Evolutionary conservation across 2,888 invertebrate species (phyloP), one percentile per base, ranked within the genome.

Genomic region (Mythimna albipuncta): DNA sequence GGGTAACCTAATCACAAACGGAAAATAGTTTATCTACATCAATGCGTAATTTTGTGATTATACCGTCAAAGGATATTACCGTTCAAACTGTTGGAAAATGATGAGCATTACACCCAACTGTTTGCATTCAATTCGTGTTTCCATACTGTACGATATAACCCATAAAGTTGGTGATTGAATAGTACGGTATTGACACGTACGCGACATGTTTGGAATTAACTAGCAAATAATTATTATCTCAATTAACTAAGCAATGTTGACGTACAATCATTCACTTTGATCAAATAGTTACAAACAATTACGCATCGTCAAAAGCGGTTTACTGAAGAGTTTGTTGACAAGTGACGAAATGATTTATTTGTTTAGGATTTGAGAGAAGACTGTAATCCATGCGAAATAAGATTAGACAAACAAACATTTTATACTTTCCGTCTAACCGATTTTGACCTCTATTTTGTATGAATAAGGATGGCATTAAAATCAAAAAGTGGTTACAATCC

Each of bases 231-330:
- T 69, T 62, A 57, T 57, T 21, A 47, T 47, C 47, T 54, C 38
- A 62, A 54, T 57, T 16, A 77, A 64, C 13, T 52, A 77, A 57
- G 21, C 70, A 52, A 61, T 69, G 54, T 55, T 70, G 58, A 19
- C 2, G 32, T 64, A 5, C 52, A 50, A 61, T 65, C 55, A 61
- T 52, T 61, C 21, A 54, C 59, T 63, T 81, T 64, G 59, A 57
- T 52, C 19, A 47, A 54, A 61, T 21, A 62, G 52, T 32, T 21
- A n/a, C 16, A 10, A 54, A 64, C 41, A 50, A 47, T 50, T 57
- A 52, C 3, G n/a, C 3, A 3, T 32, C 32, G 11, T 57, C 50
- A 50, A 35, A 4, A 21, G 10, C 9, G 13, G n/a, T 19, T 38
- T 38, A 13, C 16, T 55, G 38, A 26, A 13, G 38, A 32, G 50